phyloP scores from a whole-genome alignment of 2,888 invertebrate genomes.

The Neria commutata region DNA sequence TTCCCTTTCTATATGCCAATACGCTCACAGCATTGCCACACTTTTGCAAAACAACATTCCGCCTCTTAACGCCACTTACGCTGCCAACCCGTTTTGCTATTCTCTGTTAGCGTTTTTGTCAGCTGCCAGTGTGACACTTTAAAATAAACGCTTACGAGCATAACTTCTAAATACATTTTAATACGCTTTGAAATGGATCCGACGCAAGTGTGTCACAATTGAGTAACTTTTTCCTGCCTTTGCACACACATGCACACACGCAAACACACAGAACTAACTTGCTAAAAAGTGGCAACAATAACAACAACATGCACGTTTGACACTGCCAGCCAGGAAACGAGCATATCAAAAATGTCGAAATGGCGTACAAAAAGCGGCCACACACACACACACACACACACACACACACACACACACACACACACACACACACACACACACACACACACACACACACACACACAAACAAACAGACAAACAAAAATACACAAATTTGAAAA shows the following conservation, averaged over 20 bases:
- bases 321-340: not conserved
- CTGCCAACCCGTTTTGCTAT: too few species aligned
- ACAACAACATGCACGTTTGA: conserved; percentile 5
- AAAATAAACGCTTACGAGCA: conserved; percentile 17
- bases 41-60: too few species aligned
- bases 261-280: not conserved
- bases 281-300: conserved; percentile 23
- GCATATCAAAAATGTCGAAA: too few species aligned
- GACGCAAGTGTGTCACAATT: conserved; percentile 19
- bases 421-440: conserved; percentile 8
- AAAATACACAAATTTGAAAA: not conserved
- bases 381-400: too few species aligned
- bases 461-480: not conserved
- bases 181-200: conserved; percentile 44
- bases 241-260: not conserved
- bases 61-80: too few species aligned
- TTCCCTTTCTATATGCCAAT: too few species aligned
- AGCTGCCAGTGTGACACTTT: conserved; percentile 5
- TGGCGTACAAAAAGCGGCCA: too few species aligned
- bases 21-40: too few species aligned
- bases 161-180: conserved; percentile 40
- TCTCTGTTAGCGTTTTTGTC: too few species aligned
- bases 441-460: not conserved
- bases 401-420: conserved; percentile 2
- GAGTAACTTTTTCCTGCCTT: not conserved